Percentiles rank a stretch among this genome's conserved stretches.
Evolutionary conservation across 2,888 invertebrate genomes (phyloP).

Genomic region (Helicoverpa assulta): DNA sequence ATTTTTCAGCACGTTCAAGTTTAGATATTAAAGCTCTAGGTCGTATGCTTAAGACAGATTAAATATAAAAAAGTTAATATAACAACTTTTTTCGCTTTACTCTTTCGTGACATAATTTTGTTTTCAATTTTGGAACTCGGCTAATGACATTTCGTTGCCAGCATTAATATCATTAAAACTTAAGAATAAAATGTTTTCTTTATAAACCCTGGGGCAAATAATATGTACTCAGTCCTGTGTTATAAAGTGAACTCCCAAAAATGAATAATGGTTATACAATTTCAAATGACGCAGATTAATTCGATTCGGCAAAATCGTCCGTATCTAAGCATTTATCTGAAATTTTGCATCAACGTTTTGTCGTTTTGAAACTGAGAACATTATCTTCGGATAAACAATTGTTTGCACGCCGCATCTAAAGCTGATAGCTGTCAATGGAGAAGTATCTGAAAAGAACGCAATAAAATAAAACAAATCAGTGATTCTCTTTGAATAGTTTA

Average conservation of each 20-base stretch:
- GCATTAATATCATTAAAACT: neutral
- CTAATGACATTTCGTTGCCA: neutral
- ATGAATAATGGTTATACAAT: neutral
- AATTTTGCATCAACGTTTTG: no score
- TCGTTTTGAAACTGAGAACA: no score
- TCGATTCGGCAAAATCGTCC: neutral
- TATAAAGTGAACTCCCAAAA: neutral
- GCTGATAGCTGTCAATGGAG: no score
- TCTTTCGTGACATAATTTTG: neutral
- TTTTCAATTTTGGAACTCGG: neutral
- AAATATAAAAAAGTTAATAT: neutral
- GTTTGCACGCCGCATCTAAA: no score
- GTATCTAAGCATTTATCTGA: no score
- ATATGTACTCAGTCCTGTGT: neutral
- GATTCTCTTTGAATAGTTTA: no score
- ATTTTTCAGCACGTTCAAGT: conserved; percentile 18
- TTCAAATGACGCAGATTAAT: neutral
- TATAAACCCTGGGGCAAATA: neutral
- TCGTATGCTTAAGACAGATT: neutral
- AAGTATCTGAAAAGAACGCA: no score
- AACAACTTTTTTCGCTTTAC: neutral
- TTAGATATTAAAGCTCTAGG: conserved; percentile 23
- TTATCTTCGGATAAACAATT: no score
- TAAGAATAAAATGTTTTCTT: neutral
- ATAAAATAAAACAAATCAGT: no score